Conservation (phyloP, 2,797 vertebrate genomes). For the Characodon lateralis region DNA sequence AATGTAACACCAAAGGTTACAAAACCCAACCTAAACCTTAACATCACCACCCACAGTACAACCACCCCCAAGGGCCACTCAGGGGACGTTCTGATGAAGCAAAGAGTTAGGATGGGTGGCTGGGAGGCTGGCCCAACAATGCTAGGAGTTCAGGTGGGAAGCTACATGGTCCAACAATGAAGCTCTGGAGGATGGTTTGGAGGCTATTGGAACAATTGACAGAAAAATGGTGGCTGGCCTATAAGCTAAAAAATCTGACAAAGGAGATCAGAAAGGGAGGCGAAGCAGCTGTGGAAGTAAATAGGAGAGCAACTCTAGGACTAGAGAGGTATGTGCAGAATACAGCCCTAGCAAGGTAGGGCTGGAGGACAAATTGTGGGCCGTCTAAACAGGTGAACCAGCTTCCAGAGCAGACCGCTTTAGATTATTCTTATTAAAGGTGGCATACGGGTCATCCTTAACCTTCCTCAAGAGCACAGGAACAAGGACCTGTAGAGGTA, state of each 20-base stretch:
- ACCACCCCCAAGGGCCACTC: not conserved
- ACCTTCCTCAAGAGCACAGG: not conserved
- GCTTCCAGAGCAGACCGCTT: not conserved
- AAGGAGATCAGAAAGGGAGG: not conserved
- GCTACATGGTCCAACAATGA: not conserved
- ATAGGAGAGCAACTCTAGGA: not conserved
- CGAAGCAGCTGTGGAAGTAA: not conserved
- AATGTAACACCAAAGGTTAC: not conserved
- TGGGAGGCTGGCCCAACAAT: not conserved
- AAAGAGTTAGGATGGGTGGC: not conserved
- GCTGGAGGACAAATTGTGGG: not conserved
- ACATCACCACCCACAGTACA: not conserved
- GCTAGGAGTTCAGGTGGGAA: not conserved
- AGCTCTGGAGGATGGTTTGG: not conserved
- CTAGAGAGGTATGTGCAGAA: not conserved
- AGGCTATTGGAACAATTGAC: not conserved
- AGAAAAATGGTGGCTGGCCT: not conserved
- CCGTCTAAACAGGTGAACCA: not conserved
- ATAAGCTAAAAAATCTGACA: not conserved
- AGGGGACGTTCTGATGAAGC: not conserved
- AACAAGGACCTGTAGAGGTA: not conserved
- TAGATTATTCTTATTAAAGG: not conserved
- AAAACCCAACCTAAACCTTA: not conserved
- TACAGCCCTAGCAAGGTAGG: not conserved
- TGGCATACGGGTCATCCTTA: not conserved